These are phyloP conservation scores for Arbacia lixula DNA, from an alignment of 53 echinoderm and acorn worm species.

Conservation along the genomic window DNA sequence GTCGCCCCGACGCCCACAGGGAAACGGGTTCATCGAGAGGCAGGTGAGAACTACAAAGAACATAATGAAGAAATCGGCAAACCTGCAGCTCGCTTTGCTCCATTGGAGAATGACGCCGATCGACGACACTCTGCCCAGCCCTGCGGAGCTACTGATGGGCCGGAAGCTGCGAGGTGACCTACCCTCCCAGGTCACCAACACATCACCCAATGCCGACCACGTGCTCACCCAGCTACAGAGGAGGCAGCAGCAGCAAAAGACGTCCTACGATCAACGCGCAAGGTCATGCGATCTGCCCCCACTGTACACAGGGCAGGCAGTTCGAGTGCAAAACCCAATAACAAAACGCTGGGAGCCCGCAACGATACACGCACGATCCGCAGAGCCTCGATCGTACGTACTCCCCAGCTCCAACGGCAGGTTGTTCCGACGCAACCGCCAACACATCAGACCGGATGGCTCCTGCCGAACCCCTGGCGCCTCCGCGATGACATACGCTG, in stretches of 20 bases:
- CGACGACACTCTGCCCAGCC: conserved; percentile 19
- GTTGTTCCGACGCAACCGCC: not conserved
- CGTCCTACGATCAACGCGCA: not conserved
- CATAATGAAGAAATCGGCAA: conserved; percentile 49
- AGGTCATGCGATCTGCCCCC: not conserved
- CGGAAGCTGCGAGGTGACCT: not conserved
- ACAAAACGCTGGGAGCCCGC: no score
- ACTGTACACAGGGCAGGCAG: not conserved
- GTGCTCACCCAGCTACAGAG: not conserved
- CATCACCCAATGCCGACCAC: not conserved
- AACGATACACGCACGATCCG: no score
- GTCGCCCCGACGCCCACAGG: conserved; percentile 48
- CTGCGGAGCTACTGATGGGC: conserved; percentile 45
- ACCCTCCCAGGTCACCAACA: not conserved
- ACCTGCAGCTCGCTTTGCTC: conserved; percentile 33
- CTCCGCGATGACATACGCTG: not conserved
- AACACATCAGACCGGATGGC: conserved; percentile 2
- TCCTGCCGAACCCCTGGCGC: not conserved
- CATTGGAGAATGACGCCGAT: conserved; percentile 45
- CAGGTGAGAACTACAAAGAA: conserved; percentile 40
- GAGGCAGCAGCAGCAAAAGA: conserved; percentile 11
- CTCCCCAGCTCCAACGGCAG: not conserved
- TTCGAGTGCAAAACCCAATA: not conserved
- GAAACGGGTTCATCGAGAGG: conserved; percentile 57
- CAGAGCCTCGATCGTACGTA: not conserved